Evolutionary conservation across 2,888 invertebrate species (phyloP), one percentile per base, ranked within the genome.

Genomic region (Agrotis exclamationis): DNA sequence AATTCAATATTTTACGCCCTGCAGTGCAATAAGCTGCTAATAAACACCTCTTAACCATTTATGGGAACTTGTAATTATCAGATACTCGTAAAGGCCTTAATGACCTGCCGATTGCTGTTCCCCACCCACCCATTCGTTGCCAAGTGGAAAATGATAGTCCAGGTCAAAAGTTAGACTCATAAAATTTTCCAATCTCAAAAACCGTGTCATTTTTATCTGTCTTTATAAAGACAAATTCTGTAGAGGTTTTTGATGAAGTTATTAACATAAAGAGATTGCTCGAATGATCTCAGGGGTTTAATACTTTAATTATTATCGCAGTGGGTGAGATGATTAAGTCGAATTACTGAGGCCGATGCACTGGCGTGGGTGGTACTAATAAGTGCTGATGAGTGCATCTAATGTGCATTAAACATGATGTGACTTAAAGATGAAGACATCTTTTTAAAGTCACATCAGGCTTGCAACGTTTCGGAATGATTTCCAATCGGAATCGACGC

Each of bases 241-340:
- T 47, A 50, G 68, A 76, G 45, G 47, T 57, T 74, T 58, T 57
- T 72, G 84, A 85, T 84, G 77, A 85, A 87, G 80, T 59, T 69
- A 80, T 84, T 79, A 74, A 62, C 80, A 78, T 84, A 82, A 80
- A 84, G 53, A 78, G 67, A 69, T 72, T 62, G 79, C 74, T 70
- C 51, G 67, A 77, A 76, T 39, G 56, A 64, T 71, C 69, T 69
- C 51, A 66, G 70, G 84, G 84, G 86, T 85, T 88, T 88, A 75
- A 76, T 51, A 68, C n/a, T 76, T 76, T 73, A 90, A 91, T 91
- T 87, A 87, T 82, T 86, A 86, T 87, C 87, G 79, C 87, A 85
- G 87, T 87, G 80, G 85, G 80, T 84, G 80, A 82, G 82, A 85
- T 87, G 85, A 90, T 88, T 87, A 86, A 85, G 79, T 66, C 77